These are phyloP conservation scores for Gibbula magus DNA, from an alignment of 2,888 invertebrate species.

Conservation along the genomic window DNA sequence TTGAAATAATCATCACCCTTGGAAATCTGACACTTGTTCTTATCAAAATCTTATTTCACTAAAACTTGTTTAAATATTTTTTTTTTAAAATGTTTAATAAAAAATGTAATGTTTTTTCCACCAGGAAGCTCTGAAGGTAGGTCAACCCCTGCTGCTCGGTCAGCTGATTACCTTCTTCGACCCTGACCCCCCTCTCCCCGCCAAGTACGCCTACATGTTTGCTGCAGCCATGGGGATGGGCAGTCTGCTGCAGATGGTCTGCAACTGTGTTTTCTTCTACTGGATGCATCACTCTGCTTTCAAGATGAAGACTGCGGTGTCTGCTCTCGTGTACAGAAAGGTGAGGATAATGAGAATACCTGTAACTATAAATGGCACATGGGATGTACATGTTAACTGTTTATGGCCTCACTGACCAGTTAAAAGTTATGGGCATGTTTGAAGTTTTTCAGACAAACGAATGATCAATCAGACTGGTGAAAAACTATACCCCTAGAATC, in stretches of 20 bases:
- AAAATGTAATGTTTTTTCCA: slow-evolving; percentile 17
- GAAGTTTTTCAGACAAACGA: no score
- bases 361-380: no score
- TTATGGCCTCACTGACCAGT: no score
- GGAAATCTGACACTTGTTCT: no score
- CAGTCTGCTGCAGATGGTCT: slow-evolving; percentile 30
- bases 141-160: slow-evolving; percentile 74
- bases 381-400: no score
- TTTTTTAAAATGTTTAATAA: neutral
- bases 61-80: no score
- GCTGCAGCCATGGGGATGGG: slow-evolving; percentile 36
- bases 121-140: slow-evolving; percentile 65
- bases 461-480: no score
- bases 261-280: slow-evolving; percentile 42
- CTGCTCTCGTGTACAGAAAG: slow-evolving; percentile 47
- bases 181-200: slow-evolving; percentile 37
- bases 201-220: slow-evolving; percentile 40
- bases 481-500: no score
- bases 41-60: neutral
- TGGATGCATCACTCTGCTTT: slow-evolving; percentile 39
- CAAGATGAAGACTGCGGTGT: slow-evolving; percentile 48
- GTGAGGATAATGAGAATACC: no score
- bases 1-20: no score
- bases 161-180: slow-evolving; percentile 72
- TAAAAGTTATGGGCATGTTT: no score